Percentiles rank a stretch among this genome's conserved stretches.
Conservation (phyloP, 2,888 invertebrate genomes). For the Drymonia ruficornis region DNA sequence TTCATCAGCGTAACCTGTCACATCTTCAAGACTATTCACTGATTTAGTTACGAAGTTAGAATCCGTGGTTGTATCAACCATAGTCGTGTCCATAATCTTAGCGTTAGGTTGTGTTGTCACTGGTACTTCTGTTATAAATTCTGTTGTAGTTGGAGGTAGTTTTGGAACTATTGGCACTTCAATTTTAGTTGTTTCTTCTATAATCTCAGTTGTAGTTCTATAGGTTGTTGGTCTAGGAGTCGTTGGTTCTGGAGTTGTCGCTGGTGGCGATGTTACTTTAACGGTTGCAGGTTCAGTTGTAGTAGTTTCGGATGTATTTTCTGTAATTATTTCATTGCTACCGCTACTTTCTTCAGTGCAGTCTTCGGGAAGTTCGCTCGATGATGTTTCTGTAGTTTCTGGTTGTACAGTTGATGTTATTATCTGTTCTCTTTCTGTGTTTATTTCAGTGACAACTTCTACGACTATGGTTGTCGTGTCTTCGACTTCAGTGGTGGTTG, state of each 20-base stretch:
- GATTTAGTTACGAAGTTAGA: conserved; percentile 57
- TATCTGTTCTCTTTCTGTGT: conserved; percentile 57
- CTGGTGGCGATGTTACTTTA: conserved; percentile 19
- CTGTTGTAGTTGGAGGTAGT: conserved; percentile 1
- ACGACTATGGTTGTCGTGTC: conserved; percentile 60
- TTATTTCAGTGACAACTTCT: conserved; percentile 64
- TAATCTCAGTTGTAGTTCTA: conserved; percentile 12
- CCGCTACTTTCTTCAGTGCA: conserved; percentile 63
- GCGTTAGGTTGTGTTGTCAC: conserved; percentile 45
- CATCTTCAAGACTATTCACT: conserved; percentile 55
- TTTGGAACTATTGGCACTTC: conserved; percentile 10
- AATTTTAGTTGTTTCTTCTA: conserved; percentile 16
- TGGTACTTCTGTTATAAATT: conserved; percentile 21
- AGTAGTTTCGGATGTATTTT: conserved; percentile 27
- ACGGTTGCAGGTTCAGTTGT: conserved; percentile 19
- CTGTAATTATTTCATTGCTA: conserved; percentile 63
- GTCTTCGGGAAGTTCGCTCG: conserved; percentile 25
- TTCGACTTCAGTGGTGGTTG: conserved; percentile 32
- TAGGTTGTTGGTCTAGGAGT: conserved; percentile 7
- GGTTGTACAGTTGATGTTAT: conserved; percentile 39
- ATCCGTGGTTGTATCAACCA: conserved; percentile 43
- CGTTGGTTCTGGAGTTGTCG: conserved; percentile 17
- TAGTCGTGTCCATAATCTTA: conserved; percentile 49
- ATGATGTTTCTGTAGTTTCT: conserved; percentile 39
- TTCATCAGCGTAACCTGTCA: conserved; percentile 58